These are phyloP conservation scores for Plebejus anna DNA, from an alignment of 2,888 invertebrate species.

Conservation along the genomic window DNA sequence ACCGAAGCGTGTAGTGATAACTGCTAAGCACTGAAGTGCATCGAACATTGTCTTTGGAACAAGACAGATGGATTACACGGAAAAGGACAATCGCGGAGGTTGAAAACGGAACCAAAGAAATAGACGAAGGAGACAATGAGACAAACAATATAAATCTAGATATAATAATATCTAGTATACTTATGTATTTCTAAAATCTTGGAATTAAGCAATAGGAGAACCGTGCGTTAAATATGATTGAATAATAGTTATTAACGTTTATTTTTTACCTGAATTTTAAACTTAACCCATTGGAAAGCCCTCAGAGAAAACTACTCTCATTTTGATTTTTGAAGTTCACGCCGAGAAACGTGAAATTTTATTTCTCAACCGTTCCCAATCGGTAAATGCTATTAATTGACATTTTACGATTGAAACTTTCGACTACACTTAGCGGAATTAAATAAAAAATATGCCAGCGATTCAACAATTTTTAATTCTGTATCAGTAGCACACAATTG, in stretches of 20 bases:
- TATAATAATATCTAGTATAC: too few relatives aligned
- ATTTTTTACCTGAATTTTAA: not conserved
- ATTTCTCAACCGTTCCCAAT: slow-evolving; percentile 28
- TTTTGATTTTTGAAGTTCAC: slow-evolving; percentile 12
- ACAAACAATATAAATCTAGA: not conserved
- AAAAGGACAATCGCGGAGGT: not conserved
- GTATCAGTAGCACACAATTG: not conserved
- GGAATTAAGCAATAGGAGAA: too few relatives aligned
- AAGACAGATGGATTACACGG: not conserved
- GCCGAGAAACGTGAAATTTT: slow-evolving; percentile 21
- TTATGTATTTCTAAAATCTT: too few relatives aligned
- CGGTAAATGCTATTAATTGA: slow-evolving; percentile 28
- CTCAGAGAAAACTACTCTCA: not conserved
- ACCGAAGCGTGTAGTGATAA: slow-evolving; percentile 1
- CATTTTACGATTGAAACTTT: slow-evolving; percentile 28
- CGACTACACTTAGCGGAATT: not conserved
- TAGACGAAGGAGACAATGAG: not conserved
- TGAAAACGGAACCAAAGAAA: not conserved
- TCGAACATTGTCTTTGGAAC: slow-evolving; percentile 11
- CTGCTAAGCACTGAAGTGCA: slow-evolving; percentile 15
- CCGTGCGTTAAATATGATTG: not conserved
- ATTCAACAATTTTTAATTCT: not conserved
- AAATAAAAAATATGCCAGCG: not conserved
- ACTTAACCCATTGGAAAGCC: not conserved
- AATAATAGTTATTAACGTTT: not conserved